Base-by-base conservation (phyloP, 64 coral and sea anemone genomes). In the Pocillopora damicornis region DNA sequence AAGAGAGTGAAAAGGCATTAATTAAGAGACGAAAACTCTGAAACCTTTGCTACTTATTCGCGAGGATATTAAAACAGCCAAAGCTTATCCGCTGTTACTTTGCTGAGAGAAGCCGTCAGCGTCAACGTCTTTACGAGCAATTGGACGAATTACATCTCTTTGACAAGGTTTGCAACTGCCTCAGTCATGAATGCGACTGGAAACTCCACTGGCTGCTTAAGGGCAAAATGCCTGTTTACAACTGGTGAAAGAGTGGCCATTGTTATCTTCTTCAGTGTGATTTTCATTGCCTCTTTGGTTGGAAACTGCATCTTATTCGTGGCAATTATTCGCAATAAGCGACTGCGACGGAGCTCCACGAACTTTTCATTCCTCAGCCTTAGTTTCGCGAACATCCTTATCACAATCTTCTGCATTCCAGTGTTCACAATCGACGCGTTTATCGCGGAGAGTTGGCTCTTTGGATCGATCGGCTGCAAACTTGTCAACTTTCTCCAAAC, bases 361-460 rank as follows among this genome's bases (percentile, higher is more conserved):
- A 96, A 96, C 82, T 96, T 93, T 20, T 96, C 94, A 37, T 79
- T 96, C 30, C 86, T 96, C 37, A 96, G 92, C 14, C 88, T 96
- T 5, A 90, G 91, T 56, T 87, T 96, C 8, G 94, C 94, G 0
- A 91, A 96, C 18, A 71, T 96, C 30, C 81, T 96, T 14, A 72
- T 96, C 37, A 96, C 94, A 6, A 26, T 90, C 10, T 90, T 96
- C 76, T 96, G 91, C 51, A 96, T 96, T 37, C 94, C 94, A 14
- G 59, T 90, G 16, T 59, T 88, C 13, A 92, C 91, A 8, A 74
- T 90, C 0, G 83, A 90, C 45, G 15, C 89, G 11, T 96, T 93
- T 66, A 87, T 96, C 56, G 65, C 76, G 17, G 91, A 80, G 11
- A 85, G 89, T 18, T 96, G 94, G 94, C 42, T 88, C 1, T 93